Conservation (phyloP, 2,888 invertebrate genomes). For the Metallyticus violacea region DNA sequence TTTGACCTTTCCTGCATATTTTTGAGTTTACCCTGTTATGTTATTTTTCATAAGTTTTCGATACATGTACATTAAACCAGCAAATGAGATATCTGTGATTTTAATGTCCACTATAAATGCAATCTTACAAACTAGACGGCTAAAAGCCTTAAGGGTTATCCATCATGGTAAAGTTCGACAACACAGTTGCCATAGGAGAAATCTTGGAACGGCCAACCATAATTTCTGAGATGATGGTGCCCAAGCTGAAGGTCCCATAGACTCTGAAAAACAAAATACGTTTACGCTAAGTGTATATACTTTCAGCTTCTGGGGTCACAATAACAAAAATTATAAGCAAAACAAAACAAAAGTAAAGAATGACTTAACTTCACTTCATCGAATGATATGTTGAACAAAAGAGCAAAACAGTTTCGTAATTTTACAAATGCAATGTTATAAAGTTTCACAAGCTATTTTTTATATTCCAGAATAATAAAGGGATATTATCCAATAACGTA, state of each 20-base stretch:
- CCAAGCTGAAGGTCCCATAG: not conserved
- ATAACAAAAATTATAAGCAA: no score
- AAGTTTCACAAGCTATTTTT: no score
- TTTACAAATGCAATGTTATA: no score
- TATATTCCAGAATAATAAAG: no score
- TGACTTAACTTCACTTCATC: no score
- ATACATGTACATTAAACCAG: not conserved
- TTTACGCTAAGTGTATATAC: no score
- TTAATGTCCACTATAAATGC: not conserved
- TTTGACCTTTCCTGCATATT: not conserved
- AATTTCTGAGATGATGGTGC: not conserved
- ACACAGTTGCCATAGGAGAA: slow-evolving; percentile 1
- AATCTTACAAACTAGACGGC: not conserved
- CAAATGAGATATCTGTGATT: not conserved
- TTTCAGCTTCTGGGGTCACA: no score
- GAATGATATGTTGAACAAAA: no score
- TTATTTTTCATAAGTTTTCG: not conserved
- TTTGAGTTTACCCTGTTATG: not conserved
- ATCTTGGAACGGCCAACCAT: not conserved
- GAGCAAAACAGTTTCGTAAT: no score
- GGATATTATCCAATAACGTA: no score
- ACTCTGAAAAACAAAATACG: not conserved
- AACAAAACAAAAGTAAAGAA: no score
- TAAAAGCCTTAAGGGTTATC: not conserved
- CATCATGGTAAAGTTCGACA: slow-evolving; percentile 5